phyloP scores from a whole-genome alignment of 2,888 invertebrate genomes.

The Prenolepis imparis region DNA sequence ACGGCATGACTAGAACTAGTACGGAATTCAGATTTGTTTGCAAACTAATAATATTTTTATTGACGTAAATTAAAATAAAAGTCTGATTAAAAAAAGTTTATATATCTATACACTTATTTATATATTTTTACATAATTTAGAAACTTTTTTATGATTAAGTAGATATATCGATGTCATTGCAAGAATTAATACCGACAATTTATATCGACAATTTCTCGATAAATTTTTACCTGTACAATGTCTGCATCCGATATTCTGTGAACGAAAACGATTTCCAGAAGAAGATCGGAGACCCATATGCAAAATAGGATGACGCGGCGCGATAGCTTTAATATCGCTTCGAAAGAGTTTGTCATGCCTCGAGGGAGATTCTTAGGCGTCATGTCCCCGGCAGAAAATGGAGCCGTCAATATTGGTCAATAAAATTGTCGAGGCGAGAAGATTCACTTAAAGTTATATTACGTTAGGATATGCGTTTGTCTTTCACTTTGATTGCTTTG shows the following conservation, averaged over 20 bases:
- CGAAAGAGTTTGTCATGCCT: constrained; percentile 6
- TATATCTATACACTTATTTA: not conserved
- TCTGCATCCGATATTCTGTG: constrained; percentile 15
- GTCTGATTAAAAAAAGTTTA: not conserved
- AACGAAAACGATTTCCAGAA: constrained; percentile 5
- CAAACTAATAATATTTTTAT: not conserved
- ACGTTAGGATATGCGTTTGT: constrained; percentile 1
- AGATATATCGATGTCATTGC: not conserved
- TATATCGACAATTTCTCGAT: constrained; percentile 1
- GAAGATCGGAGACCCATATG: constrained; percentile 18
- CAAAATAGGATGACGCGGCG: constrained; percentile 4
- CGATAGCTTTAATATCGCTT: constrained; percentile 37
- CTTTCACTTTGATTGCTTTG: not conserved
- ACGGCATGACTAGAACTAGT: not conserved
- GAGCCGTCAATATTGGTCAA: constrained; percentile 1
- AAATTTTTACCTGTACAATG: not conserved
- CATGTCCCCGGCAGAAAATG: constrained; percentile 7
- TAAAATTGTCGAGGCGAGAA: constrained; percentile 14
- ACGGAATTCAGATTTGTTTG: not conserved
- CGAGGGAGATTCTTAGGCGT: constrained; percentile 11
- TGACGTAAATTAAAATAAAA: not conserved
- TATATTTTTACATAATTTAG: not conserved
- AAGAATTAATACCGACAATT: not conserved
- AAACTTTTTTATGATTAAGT: not conserved
- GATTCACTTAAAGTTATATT: constrained; percentile 13